Conservation (phyloP, 2,888 invertebrate genomes). For the Stenolophus ochropezus region DNA sequence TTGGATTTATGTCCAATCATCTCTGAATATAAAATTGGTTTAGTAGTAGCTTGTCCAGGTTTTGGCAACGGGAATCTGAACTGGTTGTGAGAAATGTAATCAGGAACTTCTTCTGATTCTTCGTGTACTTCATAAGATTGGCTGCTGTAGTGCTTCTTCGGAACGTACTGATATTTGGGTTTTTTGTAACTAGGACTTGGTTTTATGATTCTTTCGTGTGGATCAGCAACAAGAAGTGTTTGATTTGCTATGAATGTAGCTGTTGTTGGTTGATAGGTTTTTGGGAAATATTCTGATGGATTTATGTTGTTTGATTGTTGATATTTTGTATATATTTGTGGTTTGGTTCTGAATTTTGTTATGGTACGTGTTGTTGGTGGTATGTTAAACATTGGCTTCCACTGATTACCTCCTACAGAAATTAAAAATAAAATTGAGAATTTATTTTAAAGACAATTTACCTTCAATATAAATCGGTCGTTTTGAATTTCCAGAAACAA, state of each 20-base stretch:
- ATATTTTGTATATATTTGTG: background rate
- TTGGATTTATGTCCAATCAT: background rate
- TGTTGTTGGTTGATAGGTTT: slow-evolving; percentile 7
- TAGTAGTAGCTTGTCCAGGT: background rate
- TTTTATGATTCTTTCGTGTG: background rate
- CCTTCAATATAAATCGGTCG: slow-evolving; percentile 15
- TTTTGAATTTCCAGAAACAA: background rate
- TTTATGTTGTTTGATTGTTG: slow-evolving; percentile 19
- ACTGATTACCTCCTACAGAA: slow-evolving; percentile 26
- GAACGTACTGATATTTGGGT: slow-evolving; percentile 2
- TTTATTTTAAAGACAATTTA: background rate
- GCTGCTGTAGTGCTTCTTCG: slow-evolving; percentile 19
- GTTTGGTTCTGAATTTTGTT: slow-evolving; percentile 8
- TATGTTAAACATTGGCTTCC: slow-evolving; percentile 31
- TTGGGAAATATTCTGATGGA: background rate
- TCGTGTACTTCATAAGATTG: slow-evolving; percentile 44
- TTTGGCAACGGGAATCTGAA: background rate
- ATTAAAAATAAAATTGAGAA: background rate
- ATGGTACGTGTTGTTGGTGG: background rate
- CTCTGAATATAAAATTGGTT: background rate
- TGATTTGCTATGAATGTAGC: slow-evolving; percentile 20
- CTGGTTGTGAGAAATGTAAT: background rate
- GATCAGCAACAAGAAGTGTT: slow-evolving; percentile 39
- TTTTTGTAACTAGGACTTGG: slow-evolving; percentile 25
- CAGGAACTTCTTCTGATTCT: slow-evolving; percentile 23